Conservation (phyloP, 2,888 invertebrate species). For the Tenthredo amoena region DNA sequence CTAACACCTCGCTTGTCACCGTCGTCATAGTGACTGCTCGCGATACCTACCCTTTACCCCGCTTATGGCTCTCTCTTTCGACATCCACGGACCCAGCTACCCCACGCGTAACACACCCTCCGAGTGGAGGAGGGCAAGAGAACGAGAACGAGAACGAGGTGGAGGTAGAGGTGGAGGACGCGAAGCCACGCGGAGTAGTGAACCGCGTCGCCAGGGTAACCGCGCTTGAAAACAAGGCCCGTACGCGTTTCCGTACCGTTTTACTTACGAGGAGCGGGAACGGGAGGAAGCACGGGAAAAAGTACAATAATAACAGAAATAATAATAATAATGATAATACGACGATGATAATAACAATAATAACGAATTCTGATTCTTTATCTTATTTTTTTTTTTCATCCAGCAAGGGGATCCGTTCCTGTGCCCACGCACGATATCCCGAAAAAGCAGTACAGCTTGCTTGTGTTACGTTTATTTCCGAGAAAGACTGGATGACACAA, state of each 20-base stretch:
- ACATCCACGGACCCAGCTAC: slow-evolving; percentile 56
- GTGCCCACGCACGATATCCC: background rate
- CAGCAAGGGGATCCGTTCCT: background rate
- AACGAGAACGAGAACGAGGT: slow-evolving; percentile 21
- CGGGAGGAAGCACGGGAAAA: background rate
- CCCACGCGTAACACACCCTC: slow-evolving; percentile 47
- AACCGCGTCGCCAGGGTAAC: slow-evolving; percentile 68
- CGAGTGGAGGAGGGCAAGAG: slow-evolving; percentile 25
- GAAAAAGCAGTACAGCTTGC: background rate
- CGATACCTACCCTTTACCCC: slow-evolving; percentile 54
- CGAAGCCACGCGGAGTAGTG: slow-evolving; percentile 56
- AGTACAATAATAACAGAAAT: background rate
- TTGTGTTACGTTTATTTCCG: background rate
- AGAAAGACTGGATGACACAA: background rate
- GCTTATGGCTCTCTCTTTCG: slow-evolving; percentile 56
- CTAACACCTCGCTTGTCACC: slow-evolving; percentile 76
- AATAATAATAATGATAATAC: background rate
- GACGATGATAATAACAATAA: slow-evolving; percentile 12
- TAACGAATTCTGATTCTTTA: background rate
- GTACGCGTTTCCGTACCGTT: slow-evolving; percentile 23
- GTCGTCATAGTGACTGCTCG: slow-evolving; percentile 76
- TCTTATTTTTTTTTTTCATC: background rate
- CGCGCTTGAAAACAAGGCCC: slow-evolving; percentile 67
- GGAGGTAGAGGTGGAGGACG: slow-evolving; percentile 16
- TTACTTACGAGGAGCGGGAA: slow-evolving; percentile 5